phyloP scores from a whole-genome alignment of 1,140 invertebrate genomes.

The Homalodisca vitripennis region DNA sequence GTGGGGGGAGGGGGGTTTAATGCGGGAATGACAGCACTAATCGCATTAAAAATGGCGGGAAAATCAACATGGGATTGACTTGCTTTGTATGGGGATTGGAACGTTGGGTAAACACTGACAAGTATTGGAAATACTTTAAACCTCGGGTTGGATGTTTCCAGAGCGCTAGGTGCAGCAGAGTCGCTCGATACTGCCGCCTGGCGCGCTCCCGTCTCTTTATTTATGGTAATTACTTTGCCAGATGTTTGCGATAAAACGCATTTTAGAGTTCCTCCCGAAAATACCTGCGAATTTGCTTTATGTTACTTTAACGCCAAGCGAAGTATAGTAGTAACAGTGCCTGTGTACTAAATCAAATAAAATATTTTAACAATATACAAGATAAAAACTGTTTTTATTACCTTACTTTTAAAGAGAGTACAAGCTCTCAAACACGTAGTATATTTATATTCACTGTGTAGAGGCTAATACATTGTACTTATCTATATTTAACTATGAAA shows the following conservation, averaged over 20 bases:
- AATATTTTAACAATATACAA: too few species aligned
- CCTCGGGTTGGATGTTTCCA: too few species aligned
- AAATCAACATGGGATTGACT: constrained; percentile 21
- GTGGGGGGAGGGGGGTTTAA: background rate
- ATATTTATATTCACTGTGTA: too few species aligned
- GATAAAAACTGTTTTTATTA: too few species aligned
- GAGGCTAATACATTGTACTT: too few species aligned
- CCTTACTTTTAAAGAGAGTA: too few species aligned
- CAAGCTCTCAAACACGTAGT: too few species aligned
- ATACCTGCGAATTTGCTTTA: constrained; percentile 18
- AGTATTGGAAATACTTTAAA: constrained; percentile 19
- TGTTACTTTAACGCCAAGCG: background rate
- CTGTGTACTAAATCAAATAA: too few species aligned
- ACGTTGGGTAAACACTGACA: constrained; percentile 4
- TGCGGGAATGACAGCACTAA: background rate
- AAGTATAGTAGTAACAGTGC: too few species aligned
- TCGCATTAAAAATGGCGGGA: constrained; percentile 18
- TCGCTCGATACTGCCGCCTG: constrained; percentile 1
- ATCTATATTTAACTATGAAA: too few species aligned
- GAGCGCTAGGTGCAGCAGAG: too few species aligned
- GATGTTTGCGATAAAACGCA: constrained; percentile 25
- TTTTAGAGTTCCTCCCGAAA: background rate
- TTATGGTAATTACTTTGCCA: constrained; percentile 26
- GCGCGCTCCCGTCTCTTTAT: constrained; percentile 10
- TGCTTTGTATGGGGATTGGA: constrained; percentile 10